A percentile compares a stretch with the other conserved stretches of the same genome.
Conservation (phyloP, 2,888 invertebrate species). For the Syrista parreyssii region DNA sequence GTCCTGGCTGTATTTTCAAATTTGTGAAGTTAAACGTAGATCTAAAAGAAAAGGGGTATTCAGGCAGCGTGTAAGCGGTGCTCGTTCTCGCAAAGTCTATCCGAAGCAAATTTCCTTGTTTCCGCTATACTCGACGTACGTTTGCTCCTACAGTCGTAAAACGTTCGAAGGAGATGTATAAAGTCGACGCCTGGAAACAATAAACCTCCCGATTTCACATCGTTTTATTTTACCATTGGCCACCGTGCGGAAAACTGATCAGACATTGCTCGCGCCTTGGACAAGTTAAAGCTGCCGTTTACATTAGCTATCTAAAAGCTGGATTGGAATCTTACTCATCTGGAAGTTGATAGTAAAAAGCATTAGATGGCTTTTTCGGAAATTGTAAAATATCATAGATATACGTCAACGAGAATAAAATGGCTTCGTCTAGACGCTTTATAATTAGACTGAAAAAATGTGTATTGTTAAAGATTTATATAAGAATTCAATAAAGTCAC, state of each 20-base stretch:
- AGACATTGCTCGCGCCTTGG: background rate
- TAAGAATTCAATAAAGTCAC: background rate
- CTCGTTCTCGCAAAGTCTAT: background rate
- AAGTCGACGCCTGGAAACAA: constrained; percentile 16
- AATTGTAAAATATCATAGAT: background rate
- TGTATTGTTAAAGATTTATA: background rate
- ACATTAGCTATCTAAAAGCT: background rate
- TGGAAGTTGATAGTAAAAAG: background rate
- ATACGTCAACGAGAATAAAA: background rate
- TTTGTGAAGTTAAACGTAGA: background rate
- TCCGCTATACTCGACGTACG: constrained; percentile 3
- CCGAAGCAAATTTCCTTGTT: constrained; percentile 20
- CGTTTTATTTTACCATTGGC: constrained; percentile 19
- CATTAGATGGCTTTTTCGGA: background rate
- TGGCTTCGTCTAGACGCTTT: background rate
- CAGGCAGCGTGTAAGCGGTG: background rate
- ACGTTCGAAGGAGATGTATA: constrained; percentile 6
- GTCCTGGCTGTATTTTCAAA: background rate
- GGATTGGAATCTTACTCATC: background rate
- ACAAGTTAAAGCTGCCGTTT: background rate
- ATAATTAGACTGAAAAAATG: background rate
- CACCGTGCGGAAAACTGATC: constrained; percentile 16
- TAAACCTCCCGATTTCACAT: constrained; percentile 16
- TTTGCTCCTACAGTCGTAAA: constrained; percentile 14
- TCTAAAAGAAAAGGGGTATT: background rate